A percentile compares a stretch with the other conserved stretches of the same genome.
These are phyloP conservation scores for Sebastes diaconus DNA, from an alignment of 2,797 vertebrate genomes.

Conservation along the genomic window DNA sequence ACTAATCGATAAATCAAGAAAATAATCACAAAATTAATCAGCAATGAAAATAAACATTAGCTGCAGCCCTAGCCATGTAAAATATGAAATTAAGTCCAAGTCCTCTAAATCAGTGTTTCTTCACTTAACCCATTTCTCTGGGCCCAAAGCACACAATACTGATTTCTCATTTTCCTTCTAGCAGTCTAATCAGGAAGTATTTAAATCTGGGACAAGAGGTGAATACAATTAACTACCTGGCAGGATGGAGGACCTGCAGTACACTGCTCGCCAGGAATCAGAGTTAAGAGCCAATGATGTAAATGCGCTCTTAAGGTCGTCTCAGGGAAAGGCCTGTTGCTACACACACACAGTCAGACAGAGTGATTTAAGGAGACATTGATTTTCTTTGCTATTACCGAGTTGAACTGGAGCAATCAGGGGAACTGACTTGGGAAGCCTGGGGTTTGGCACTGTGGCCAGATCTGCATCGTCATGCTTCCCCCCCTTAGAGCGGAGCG, in stretches of 20 bases:
- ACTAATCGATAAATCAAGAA: too few species aligned
- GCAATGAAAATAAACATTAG: too few species aligned
- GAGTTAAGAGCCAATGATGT: not conserved
- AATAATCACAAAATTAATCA: too few species aligned
- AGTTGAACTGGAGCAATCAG: conserved; percentile 51
- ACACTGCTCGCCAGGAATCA: not conserved
- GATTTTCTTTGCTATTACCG: conserved; percentile 56
- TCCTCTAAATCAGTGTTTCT: not conserved
- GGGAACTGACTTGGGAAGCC: conserved; percentile 42
- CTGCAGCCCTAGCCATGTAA: too few species aligned
- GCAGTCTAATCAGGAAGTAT: not conserved
- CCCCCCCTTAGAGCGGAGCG: conserved; percentile 40
- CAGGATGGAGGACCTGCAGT: not conserved
- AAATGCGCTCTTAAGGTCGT: conserved; percentile 7
- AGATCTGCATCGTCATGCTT: conserved; percentile 48
- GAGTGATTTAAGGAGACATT: conserved; percentile 59
- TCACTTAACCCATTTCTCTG: not conserved
- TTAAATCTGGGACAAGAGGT: conserved; percentile 9
- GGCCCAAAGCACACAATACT: not conserved
- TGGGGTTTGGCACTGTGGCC: conserved; percentile 63
- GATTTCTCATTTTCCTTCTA: not conserved
- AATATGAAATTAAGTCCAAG: not conserved
- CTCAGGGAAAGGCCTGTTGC: conserved; percentile 9
- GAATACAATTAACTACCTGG: conserved; percentile 20
- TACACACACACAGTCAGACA: conserved; percentile 2